Percentiles rank a stretch among this genome's conserved stretches.
Evolutionary conservation across 2,797 vertebrate species (phyloP).

Genomic region (Channallabes apus): DNA sequence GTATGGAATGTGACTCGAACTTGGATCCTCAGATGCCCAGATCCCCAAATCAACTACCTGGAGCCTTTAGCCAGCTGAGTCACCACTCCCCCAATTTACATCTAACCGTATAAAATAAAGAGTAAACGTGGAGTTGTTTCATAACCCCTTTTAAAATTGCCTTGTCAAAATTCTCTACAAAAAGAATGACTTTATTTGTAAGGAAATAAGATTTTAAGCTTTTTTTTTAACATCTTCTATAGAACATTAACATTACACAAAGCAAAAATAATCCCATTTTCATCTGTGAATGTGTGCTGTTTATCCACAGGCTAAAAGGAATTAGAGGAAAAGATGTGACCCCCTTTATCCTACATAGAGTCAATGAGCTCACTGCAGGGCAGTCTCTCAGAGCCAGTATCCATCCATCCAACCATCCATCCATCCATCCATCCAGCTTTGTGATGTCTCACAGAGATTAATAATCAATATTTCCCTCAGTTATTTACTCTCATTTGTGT

Average conservation of each 20-base stretch:
- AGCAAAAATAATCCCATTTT: background rate
- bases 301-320: conserved; percentile 67
- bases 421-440: background rate
- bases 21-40: too few relatives aligned
- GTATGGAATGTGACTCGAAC: too few relatives aligned
- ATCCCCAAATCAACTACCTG: too few relatives aligned
- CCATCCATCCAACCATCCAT: conserved; percentile 61
- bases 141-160: background rate
- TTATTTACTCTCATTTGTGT: background rate
- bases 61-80: too few relatives aligned
- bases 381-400: conserved; percentile 88
- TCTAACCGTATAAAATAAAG: background rate
- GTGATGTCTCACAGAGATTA: background rate
- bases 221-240: background rate
- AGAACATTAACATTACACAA: background rate
- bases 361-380: conserved; percentile 80
- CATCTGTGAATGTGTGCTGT: conserved; percentile 1
- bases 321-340: conserved; percentile 85
- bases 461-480: background rate
- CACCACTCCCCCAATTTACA: background rate
- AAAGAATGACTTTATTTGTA: background rate
- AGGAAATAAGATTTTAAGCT: background rate
- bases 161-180: background rate
- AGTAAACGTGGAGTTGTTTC: background rate
- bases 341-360: conserved; percentile 81